Evolutionary conservation across 2,888 invertebrate species (phyloP), one percentile per base, ranked within the genome.

Genomic region (Homarus gammarus): DNA sequence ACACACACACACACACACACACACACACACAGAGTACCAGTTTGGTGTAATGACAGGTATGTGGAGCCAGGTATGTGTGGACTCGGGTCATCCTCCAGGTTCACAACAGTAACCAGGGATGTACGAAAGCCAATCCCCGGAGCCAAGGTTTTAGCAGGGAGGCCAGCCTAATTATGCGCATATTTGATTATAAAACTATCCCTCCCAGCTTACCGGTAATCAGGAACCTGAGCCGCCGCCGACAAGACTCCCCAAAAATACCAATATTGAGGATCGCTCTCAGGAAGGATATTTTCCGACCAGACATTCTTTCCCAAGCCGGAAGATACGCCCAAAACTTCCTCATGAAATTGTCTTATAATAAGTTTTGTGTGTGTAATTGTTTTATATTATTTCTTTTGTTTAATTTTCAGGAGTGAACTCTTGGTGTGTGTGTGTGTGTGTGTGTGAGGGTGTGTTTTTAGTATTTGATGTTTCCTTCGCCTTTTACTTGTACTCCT

Each of bases 121-220:
- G 51, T 33, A 56, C 31, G 78, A 56, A 51, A 78, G 56, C 51
- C 78, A 78, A 51, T 49, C 51, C 78, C 44, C n/a, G 51, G 31
- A 61, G 36, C 61, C 79, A 79, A 79, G 79, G 79, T 36, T 79
- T n/a, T 61, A 61, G n/a, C 22, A 56, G 79, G 79, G 22, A 79
- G 79, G 51, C n/a, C 49, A 15, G 33, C 72, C 72, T 83, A 83
- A 83, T 83, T 83, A 83, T 83, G 83, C 83, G 83, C 83, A 83
- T 83, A 83, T 83, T 83, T 83, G 83, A 83, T 83, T 83, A 83
- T 83, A 83, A 83, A 83, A 83, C 49, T 49, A 51, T n/a, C 56
- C 51, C 72, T 51, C 51, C 49, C 51, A 64, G 83, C 83, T 83
- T 49, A 83, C 40, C 83, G 36, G 83, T 83, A 83, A 83, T 83